Evolutionary conservation across 2,113 vertebrate species (phyloP).

Genomic region (Chlorodrepanis virens): DNA sequence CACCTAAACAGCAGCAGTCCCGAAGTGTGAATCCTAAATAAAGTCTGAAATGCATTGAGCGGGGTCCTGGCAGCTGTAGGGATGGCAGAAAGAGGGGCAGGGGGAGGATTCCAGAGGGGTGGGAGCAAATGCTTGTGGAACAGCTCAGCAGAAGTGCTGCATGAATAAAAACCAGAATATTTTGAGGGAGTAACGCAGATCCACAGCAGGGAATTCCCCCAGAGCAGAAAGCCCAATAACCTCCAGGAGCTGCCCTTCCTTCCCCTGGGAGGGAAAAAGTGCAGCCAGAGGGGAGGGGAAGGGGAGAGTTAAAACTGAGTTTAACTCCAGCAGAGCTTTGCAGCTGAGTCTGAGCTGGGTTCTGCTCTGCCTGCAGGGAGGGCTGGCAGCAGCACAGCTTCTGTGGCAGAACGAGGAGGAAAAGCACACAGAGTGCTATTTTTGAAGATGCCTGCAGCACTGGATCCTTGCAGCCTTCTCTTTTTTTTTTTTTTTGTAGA

Average conservation of each 20-base stretch:
- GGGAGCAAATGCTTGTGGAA: background rate
- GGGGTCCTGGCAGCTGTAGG: background rate
- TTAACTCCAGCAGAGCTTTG: background rate
- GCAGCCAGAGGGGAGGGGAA: background rate
- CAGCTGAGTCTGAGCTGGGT: background rate
- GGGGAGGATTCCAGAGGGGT: background rate
- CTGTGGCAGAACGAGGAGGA: background rate
- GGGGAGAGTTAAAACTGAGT: background rate
- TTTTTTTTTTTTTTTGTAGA: background rate
- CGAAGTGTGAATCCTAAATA: background rate
- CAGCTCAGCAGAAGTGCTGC: background rate
- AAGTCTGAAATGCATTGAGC: accelerated
- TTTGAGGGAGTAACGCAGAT: background rate
- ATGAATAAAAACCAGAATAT: background rate
- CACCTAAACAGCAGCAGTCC: background rate
- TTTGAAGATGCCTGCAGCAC: background rate
- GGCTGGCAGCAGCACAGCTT: background rate
- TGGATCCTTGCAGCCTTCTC: background rate
- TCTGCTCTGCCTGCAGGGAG: background rate
- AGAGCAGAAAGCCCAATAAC: background rate
- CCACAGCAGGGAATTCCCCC: background rate
- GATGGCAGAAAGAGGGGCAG: background rate
- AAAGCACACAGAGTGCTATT: background rate
- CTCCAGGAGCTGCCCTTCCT: background rate
- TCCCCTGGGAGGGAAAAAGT: background rate